Evolutionary conservation across 2,797 vertebrate species (phyloP).

Genomic region (Gymnoscopelus braueri): DNA sequence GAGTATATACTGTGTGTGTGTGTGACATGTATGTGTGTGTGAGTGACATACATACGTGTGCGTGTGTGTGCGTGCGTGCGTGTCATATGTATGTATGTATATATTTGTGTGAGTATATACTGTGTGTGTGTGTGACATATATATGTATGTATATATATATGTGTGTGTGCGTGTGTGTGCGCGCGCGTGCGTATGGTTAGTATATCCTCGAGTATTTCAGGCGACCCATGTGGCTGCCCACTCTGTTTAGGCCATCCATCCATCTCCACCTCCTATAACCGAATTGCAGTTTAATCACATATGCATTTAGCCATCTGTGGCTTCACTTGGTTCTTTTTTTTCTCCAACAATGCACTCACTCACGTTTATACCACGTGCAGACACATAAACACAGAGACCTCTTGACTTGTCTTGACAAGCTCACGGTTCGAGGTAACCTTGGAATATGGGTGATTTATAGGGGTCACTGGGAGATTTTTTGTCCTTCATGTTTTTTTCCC

Average conservation of each 20-base stretch:
- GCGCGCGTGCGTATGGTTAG: too few species aligned
- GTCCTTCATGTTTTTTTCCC: conserved; percentile 29
- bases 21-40: too few species aligned
- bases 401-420: conserved; percentile 31
- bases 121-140: too few species aligned
- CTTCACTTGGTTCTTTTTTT: conserved; percentile 55
- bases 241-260: conserved; percentile 68
- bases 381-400: conserved; percentile 42
- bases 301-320: conserved; percentile 75
- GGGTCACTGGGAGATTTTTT: conserved; percentile 60
- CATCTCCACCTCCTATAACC: conserved; percentile 62
- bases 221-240: conserved; percentile 64
- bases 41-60: too few species aligned
- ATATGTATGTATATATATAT: too few species aligned
- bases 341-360: conserved; percentile 57
- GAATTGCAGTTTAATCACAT: conserved; percentile 77
- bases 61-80: too few species aligned
- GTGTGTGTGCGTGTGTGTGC: too few species aligned
- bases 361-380: conserved; percentile 44
- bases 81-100: too few species aligned
- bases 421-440: conserved; percentile 57
- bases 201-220: conserved; percentile 41
- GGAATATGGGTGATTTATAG: conserved; percentile 50
- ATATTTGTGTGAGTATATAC: too few species aligned
- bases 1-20: too few species aligned